phyloP scores from a whole-genome alignment of 2,113 vertebrate genomes.

The Trematocara variabile region DNA sequence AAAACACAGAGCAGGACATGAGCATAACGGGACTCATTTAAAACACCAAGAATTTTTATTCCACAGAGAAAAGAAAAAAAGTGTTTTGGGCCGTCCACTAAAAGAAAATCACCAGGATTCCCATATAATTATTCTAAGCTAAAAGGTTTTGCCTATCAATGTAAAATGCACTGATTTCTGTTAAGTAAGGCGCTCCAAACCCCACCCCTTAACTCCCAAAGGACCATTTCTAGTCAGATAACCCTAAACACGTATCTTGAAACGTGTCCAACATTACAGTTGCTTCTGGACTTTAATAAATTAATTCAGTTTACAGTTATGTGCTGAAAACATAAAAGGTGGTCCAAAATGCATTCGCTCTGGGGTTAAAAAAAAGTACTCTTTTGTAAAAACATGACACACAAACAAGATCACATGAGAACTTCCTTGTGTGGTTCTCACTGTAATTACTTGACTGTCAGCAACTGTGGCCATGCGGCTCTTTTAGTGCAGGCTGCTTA shows the following conservation, averaged over 20 bases:
- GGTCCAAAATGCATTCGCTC: not conserved
- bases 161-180: not conserved
- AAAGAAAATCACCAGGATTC: not conserved
- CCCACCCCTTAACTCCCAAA: rapidly evolving
- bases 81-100: rapidly evolving
- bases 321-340: rapidly evolving
- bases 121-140: not conserved
- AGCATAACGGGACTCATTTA: rapidly evolving
- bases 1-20: rapidly evolving
- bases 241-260: rapidly evolving
- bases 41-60: rapidly evolving
- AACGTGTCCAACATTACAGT: not conserved
- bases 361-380: not conserved
- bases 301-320: not conserved
- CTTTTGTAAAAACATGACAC: not conserved
- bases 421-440: not conserved
- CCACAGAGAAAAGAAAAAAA: not conserved
- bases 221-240: not conserved
- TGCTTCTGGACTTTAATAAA: not conserved
- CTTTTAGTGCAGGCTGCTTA: not conserved
- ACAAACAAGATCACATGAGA: not conserved
- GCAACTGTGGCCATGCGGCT: rapidly evolving
- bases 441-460: not conserved
- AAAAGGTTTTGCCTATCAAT: not conserved
- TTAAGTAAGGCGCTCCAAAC: not conserved